Base-by-base conservation (phyloP, 2,113 vertebrate genomes). In the Poicephalus gulielmi region DNA sequence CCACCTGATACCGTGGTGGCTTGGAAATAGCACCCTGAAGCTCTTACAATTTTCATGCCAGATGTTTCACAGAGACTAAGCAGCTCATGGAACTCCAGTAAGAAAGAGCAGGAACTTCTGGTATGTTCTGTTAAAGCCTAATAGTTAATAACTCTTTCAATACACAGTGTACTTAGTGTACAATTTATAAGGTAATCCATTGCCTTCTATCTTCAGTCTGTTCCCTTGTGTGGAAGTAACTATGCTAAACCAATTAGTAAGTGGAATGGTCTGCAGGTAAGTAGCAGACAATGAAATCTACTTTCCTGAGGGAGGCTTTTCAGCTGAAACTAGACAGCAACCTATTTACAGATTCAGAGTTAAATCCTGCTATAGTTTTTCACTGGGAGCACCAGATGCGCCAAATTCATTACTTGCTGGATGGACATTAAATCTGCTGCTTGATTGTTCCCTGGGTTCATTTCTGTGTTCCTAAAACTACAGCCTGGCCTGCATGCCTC, bases 381-480 rank as follows among this genome's bases (percentile, higher is more conserved):
- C 33, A 43, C 4, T 31, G 66, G 47, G 27, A 88, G 31, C 50
- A 50, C 43, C 27, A 59, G 7, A n/a, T 7, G 22, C 86, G 52
- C 33, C 60, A 59, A 12, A n/a, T 27, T 43, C 17, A 39, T 47
- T 47, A 18, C n/a, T n/a, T 55, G 33, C 55, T 68, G 78, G 10
- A 47, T 62, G 60, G 46, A 19, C 19, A 9, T 49, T 71, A 33
- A 81, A 78, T 33, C 47, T 82, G 43, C 43, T 70, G 22, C 55
- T 49, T 53, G 24, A 19, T 31, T 59, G 11, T 14, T 59, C 46
- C 46, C 35, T 52, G 63, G n/a, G 23, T 47, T 60, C 0, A 0
- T 33, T 59, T 53, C 59, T 63, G 24, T 53, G 50, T 33, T 84
- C 62, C 39, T 87, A 50, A 60, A 69, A 71, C 55, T 30, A 49